Evolutionary conservation across 64 coral and sea anemone species (phyloP).

Genomic region (Dendrophyllia cribrosa): DNA sequence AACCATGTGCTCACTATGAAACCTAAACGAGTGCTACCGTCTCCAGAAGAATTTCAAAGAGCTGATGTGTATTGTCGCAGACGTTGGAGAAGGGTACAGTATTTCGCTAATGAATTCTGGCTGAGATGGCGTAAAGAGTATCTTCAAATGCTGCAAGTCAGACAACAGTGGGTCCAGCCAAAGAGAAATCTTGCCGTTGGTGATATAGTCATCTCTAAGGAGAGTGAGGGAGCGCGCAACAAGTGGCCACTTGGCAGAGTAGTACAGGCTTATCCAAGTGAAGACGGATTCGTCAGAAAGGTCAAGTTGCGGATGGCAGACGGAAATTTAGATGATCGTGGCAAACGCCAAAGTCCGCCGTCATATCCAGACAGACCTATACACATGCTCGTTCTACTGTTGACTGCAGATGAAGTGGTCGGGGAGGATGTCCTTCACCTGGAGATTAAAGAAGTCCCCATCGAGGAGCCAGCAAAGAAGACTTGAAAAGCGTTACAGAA

Average conservation of each 20-base stretch:
- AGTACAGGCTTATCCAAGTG: slow-evolving; percentile 5
- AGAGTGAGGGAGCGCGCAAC: slow-evolving; percentile 1
- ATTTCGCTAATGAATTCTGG: slow-evolving; percentile 31
- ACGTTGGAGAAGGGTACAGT: slow-evolving; percentile 8
- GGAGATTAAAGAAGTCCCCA: slow-evolving; percentile 23
- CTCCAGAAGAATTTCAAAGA: neutral
- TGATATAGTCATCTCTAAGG: slow-evolving; percentile 21
- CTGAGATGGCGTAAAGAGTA: slow-evolving; percentile 21
- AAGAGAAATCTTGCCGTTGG: neutral
- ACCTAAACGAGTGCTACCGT: neutral
- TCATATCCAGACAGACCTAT: slow-evolving; percentile 21
- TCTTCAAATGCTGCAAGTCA: slow-evolving; percentile 7
- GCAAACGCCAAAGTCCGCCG: slow-evolving; percentile 18
- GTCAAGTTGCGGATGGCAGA: slow-evolving; percentile 15
- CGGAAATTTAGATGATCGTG: slow-evolving; percentile 11
- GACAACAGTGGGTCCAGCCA: slow-evolving; percentile 30
- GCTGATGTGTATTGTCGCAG: neutral
- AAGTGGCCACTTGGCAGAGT: slow-evolving; percentile 31
- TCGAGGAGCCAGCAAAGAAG: slow-evolving; percentile 20
- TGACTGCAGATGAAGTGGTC: slow-evolving; percentile 18
- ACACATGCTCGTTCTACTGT: slow-evolving; percentile 15
- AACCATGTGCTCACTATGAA: neutral
- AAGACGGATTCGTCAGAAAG: neutral
- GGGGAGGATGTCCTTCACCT: neutral
- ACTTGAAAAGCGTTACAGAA: neutral